Base-by-base conservation (phyloP, 37 sponge, comb jelly and placozoan genomes). In the Halichondria panicea region DNA sequence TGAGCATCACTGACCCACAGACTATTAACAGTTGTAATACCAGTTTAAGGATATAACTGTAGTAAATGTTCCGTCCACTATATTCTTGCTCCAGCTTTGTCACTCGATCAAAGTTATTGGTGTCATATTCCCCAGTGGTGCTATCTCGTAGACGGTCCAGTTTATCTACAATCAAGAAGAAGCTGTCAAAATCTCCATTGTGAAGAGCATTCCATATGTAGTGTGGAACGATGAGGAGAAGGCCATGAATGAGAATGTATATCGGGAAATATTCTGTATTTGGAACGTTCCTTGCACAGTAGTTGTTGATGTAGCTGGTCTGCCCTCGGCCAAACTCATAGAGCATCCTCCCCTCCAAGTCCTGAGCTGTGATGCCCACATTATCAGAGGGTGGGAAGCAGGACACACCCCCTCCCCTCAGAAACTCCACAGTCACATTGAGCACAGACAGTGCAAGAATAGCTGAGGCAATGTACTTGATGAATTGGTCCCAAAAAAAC, bases 191-290 rank as follows among this genome's bases (percentile, higher is more conserved):
- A 18, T 75, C 43, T 68, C 68, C 84, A 4, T 36, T 44, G 72
- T 68, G 75, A 11, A 75, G 13, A 6, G 70, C 36, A 2, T 28
- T 68, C 84, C 84, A 83, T 3, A 83, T 6, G 46, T 56, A 75
- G 35, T 83, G 84, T 31, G 84, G 84, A 43, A 76, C 84, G 28
- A 83, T 44, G 19, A 83, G 44, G 22, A 83, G 32, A 15, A 83
- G 30, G 13, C 68, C 84, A 21, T 75, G 75, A 22, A 83, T 63
- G 4, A 75, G 52, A 1, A 83, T 68, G 66, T 58, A 75, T 32
- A 83, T 35, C 11, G 68, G 68, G 50, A 67, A 75, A 35, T 74
- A 75, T 22, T 74, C 69, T 5, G 66, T 30, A 42, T 33, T 2
- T 21, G 84, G 84, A 12, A 83, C 43, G 32, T 63, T 75, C 13